Evolutionary conservation across 1,140 invertebrate genomes (phyloP).

Genomic region (Sminthurinus signatus): DNA sequence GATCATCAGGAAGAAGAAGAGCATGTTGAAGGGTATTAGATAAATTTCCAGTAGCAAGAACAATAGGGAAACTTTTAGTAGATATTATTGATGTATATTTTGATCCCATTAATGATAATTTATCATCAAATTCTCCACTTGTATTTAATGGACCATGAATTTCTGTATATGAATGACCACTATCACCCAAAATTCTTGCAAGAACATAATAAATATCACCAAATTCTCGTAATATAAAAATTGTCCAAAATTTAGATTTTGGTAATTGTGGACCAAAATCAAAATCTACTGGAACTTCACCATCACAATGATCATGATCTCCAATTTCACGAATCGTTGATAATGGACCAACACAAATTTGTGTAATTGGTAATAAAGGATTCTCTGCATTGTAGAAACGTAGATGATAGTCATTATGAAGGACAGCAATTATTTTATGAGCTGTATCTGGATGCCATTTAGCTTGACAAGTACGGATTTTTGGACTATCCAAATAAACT

Average conservation of each 20-base stretch:
- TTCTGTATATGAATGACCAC: constrained; percentile 12
- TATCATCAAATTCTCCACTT: background rate
- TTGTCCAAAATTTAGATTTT: constrained; percentile 3
- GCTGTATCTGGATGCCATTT: constrained; percentile 4
- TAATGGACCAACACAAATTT: background rate
- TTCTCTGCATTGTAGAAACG: constrained; percentile 1
- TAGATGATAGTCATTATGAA: constrained; percentile 27
- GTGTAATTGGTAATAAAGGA: background rate
- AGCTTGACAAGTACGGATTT: constrained; percentile 12
- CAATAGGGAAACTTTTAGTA: constrained; percentile 8
- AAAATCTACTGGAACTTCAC: constrained; percentile 27
- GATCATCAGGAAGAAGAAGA: constrained; percentile 14
- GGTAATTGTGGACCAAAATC: constrained; percentile 27
- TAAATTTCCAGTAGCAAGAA: constrained; percentile 9
- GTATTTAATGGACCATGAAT: background rate
- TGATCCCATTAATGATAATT: background rate
- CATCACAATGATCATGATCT: background rate
- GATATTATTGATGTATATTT: background rate
- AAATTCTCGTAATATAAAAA: constrained; percentile 17
- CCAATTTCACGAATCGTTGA: background rate
- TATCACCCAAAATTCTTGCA: constrained; percentile 13
- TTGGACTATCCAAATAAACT: constrained; percentile 8
- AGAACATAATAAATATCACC: constrained; percentile 23
- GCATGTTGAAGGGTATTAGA: constrained; percentile 4
- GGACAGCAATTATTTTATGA: constrained; percentile 12